Base-by-base conservation (phyloP, 2,113 vertebrate genomes). In the Istiophorus platypterus region DNA sequence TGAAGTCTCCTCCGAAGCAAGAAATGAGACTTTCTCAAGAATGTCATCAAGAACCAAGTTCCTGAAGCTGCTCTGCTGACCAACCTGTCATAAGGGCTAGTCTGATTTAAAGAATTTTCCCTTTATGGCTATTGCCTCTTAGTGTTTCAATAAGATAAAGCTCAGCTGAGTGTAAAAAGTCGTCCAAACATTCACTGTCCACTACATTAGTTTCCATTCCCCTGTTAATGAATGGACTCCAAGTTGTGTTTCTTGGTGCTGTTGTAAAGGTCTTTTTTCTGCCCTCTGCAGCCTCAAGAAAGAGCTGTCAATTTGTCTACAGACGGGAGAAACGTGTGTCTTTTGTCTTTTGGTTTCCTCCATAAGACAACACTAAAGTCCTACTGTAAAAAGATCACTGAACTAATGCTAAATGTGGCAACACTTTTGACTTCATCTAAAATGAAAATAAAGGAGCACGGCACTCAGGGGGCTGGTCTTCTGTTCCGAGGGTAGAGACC, bases 11-110 rank as follows among this genome's bases (percentile, higher is more conserved):
- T 89, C 76, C 85, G 66, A 65, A 88, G 76, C 87, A 85, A 80
- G 72, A 92, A 88, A 89, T 89, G 24, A 89, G 81, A 81, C 67
- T 76, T 52, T 65, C 77, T 85, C 70, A 82, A 86, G 85, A 81
- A 87, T 78, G 84, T 81, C 71, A 85, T 85, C 74, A 82, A 69
- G 74, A 72, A 59, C 57, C 61, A 65, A 69, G 31, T 66, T 66
- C 76, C 51, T 13, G 17, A 82, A 75, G 39, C 76, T 81, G 89
- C 87, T 86, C 81, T 71, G 42, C 81, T 81, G 87, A 77, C 76
- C 85, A 85, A 73, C 73, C 84, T 61, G 15, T 26, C 27, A 71
- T 24, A 27, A 20, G 10, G 24, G 84, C 63, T 52, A 7, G 64
- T 29, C 39, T 49, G 78, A 68, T 89, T 83, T 45, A 66, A 74